Percentiles rank a stretch among this genome's conserved stretches.
phyloP scores from a whole-genome alignment of 1,140 invertebrate genomes.

The Eumeta japonica region DNA sequence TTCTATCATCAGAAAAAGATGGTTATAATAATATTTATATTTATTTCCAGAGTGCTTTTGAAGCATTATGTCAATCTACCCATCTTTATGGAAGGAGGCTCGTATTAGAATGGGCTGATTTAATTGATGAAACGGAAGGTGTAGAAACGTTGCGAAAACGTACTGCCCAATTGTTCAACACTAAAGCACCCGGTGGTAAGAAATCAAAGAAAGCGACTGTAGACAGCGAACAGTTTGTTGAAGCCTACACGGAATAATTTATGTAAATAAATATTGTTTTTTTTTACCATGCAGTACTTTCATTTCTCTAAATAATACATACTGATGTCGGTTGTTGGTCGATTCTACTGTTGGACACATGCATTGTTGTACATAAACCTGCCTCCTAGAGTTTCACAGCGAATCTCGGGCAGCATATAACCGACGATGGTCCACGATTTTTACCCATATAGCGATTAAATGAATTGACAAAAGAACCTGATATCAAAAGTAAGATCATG shows the following conservation, averaged over 20 bases:
- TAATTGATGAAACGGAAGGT: slow-evolving; percentile 75
- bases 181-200: slow-evolving; percentile 43
- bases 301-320: neutral
- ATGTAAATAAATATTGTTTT: neutral
- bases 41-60: slow-evolving; percentile 80
- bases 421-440: no score
- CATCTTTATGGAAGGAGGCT: slow-evolving; percentile 95
- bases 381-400: no score
- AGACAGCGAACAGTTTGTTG: slow-evolving; percentile 53
- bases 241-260: slow-evolving; percentile 15
- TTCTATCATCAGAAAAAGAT: no score
- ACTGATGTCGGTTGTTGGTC: neutral
- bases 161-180: slow-evolving; percentile 73
- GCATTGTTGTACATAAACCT: no score
- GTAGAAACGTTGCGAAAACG: slow-evolving; percentile 80
- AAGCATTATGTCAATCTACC: slow-evolving; percentile 89
- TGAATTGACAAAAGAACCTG: no score
- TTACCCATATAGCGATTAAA: no score
- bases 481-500: no score
- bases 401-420: no score
- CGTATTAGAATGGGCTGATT: slow-evolving; percentile 94
- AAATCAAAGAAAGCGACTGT: slow-evolving; percentile 59
- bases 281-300: neutral
- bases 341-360: neutral
- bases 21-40: slow-evolving; percentile 6